Conservation (phyloP, 35 echinoderm and acorn worm genomes). For the Stichopus chloronotus region DNA sequence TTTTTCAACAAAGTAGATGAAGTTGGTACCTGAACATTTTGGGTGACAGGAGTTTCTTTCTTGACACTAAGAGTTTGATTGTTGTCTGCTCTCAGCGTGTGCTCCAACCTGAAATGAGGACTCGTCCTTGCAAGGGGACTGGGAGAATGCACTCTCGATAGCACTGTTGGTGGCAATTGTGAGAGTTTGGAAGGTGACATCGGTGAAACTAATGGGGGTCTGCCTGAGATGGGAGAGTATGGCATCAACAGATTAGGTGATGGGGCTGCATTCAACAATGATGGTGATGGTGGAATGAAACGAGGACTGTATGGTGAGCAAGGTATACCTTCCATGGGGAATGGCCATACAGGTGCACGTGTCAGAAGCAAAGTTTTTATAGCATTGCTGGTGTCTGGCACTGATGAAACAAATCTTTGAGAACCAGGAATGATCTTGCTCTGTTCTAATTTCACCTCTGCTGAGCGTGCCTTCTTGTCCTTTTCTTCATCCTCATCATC, state of each 20-base stretch:
- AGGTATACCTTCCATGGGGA: constrained; percentile 46
- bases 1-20: not conserved
- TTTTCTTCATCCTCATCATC: constrained; percentile 84
- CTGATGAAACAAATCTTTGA: constrained; percentile 14
- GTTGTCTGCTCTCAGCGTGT: not conserved
- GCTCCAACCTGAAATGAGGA: constrained; percentile 38
- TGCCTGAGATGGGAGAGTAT: constrained; percentile 55
- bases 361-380: constrained; percentile 82
- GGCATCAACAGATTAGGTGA: constrained; percentile 58
- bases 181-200: constrained; percentile 90
- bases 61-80: constrained; percentile 1
- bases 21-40: not conserved
- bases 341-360: constrained; percentile 69
- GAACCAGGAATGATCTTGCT: not conserved
- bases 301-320: constrained; percentile 68
- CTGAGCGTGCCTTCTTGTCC: constrained; percentile 13
- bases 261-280: constrained; percentile 62
- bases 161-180: constrained; percentile 86
- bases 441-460: constrained; percentile 10
- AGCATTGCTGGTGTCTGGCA: constrained; percentile 62
- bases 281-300: constrained; percentile 84
- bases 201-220: constrained; percentile 76
- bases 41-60: not conserved
- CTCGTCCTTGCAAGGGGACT: constrained; percentile 37
- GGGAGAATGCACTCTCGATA: constrained; percentile 65